A percentile compares a stretch with the other conserved stretches of the same genome.
Evolutionary conservation across 2,888 invertebrate genomes (phyloP).

Genomic region (Aromia moschata): DNA sequence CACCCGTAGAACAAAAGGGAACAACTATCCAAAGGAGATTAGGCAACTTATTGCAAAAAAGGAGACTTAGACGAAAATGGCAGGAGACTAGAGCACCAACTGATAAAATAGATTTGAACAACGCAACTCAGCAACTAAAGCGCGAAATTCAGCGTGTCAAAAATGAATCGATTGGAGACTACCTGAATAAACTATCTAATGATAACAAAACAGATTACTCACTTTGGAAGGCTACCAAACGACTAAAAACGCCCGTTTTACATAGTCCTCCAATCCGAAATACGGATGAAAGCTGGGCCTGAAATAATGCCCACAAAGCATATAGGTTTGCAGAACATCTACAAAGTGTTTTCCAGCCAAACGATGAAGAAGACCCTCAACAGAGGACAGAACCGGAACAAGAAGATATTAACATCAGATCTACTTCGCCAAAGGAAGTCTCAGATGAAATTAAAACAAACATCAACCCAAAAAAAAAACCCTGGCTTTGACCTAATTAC

Average conservation of each 20-base stretch:
- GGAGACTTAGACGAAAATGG: too few relatives aligned
- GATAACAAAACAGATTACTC: neutral
- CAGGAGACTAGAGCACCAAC: conserved; percentile 5
- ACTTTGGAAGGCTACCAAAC: neutral
- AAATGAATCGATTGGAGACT: neutral
- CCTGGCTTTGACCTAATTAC: too few relatives aligned
- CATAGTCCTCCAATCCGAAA: neutral
- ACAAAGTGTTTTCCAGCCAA: neutral
- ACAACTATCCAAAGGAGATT: conserved; percentile 1
- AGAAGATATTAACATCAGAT: neutral
- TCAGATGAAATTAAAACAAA: neutral
- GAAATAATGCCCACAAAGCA: neutral
- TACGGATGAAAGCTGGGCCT: neutral
- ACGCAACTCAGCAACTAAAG: conserved; percentile 4
- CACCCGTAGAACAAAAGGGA: too few relatives aligned
- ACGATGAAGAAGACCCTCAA: neutral
- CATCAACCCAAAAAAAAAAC: neutral
- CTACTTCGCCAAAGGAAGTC: neutral
- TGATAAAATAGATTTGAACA: conserved; percentile 6
- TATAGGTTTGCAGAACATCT: conserved; percentile 15
- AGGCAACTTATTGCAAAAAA: too few relatives aligned
- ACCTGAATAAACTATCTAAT: neutral
- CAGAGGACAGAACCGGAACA: neutral
- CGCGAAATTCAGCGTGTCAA: conserved; percentile 4
- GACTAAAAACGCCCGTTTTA: neutral